Evolutionary conservation across 1,140 invertebrate genomes (phyloP).

Genomic region (Panagrolaimus sp.): DNA sequence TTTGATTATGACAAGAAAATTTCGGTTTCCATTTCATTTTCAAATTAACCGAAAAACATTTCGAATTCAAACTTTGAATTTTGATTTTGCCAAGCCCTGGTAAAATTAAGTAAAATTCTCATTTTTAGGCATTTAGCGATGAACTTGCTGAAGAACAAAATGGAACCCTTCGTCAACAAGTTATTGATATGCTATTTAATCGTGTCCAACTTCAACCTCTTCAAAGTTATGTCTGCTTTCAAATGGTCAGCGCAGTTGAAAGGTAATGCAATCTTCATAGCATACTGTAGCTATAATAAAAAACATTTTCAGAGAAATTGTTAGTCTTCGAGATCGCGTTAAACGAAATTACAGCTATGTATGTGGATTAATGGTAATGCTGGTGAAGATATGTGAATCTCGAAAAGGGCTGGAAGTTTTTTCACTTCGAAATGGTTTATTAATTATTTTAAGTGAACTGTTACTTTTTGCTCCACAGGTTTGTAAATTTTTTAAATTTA

Average conservation of each 20-base stretch:
- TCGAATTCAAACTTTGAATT: no score
- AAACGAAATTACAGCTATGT: conserved; percentile 54
- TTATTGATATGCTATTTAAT: conserved; percentile 50
- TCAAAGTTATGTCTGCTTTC: conserved; percentile 54
- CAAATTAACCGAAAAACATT: no score
- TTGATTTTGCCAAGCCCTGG: no score
- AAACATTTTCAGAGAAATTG: conserved; percentile 37
- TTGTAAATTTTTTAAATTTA: conserved; percentile 5
- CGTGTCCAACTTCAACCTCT: conserved; percentile 52
- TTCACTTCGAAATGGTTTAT: conserved; percentile 25
- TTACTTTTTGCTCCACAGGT: conserved; percentile 47
- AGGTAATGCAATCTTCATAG: conserved; percentile 23
- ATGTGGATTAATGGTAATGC: conserved; percentile 50
- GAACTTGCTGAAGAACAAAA: conserved; percentile 53
- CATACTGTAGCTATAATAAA: conserved; percentile 8
- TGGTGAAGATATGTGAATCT: conserved; percentile 46
- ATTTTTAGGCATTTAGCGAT: conserved; percentile 44
- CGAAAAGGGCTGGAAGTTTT: conserved; percentile 44
- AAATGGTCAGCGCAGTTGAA: conserved; percentile 51
- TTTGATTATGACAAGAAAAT: no score
- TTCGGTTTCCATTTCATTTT: no score
- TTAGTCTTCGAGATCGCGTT: conserved; percentile 34
- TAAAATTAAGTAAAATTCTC: no score
- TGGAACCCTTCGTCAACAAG: conserved; percentile 46
- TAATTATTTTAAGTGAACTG: conserved; percentile 44